Evolutionary conservation across 1,140 invertebrate species (phyloP).

Genomic region (Heliconius congener): DNA sequence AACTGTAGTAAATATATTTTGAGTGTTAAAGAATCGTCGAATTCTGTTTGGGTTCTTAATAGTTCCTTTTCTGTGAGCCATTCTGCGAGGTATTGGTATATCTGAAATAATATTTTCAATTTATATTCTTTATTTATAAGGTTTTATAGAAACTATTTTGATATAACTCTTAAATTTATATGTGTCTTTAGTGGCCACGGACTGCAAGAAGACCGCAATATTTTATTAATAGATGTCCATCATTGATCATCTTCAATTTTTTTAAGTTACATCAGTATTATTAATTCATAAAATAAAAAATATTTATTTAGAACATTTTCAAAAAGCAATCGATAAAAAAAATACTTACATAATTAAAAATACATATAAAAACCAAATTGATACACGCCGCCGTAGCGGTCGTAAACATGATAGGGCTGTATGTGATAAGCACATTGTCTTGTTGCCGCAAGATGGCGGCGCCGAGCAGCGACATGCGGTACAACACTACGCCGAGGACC

Average conservation of each 20-base stretch:
- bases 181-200: no score
- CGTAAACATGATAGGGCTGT: slow-evolving; percentile 90
- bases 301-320: no score
- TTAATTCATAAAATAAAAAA: neutral
- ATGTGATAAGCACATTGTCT: slow-evolving; percentile 81
- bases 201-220: no score
- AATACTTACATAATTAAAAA: slow-evolving; percentile 91
- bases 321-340: no score
- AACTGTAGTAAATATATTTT: slow-evolving; percentile 99
- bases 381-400: slow-evolving; percentile 92
- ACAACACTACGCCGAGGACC: slow-evolving; percentile 94
- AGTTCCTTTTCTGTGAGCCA: slow-evolving; percentile 97
- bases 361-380: slow-evolving; percentile 92
- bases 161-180: no score
- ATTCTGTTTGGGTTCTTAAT: slow-evolving; percentile 97
- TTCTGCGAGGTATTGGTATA: slow-evolving; percentile 94
- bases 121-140: no score
- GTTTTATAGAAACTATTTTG: no score
- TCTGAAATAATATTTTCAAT: slow-evolving; percentile 67
- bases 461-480: slow-evolving; percentile 93
- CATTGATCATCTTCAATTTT: no score
- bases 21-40: slow-evolving; percentile 97
- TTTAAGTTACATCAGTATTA: slow-evolving; percentile 2
- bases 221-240: no score
- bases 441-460: slow-evolving; percentile 82